A percentile compares a stretch with the other conserved stretches of the same genome.
Conservation (phyloP, 2,888 invertebrate species). For the Metopia argyrocephala region DNA sequence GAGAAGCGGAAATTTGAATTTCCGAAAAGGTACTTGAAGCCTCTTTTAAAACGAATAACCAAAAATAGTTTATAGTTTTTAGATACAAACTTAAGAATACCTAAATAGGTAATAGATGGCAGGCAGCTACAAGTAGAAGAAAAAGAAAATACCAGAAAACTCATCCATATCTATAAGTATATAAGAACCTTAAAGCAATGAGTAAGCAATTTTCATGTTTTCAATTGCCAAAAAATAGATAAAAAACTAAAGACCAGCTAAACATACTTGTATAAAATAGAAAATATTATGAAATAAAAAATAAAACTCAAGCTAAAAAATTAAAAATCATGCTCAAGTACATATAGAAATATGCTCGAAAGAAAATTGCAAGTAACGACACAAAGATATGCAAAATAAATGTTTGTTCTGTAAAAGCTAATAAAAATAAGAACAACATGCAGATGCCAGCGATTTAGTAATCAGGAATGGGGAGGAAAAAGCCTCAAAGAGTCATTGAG, state of each 20-base stretch:
- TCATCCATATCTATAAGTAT: not conserved
- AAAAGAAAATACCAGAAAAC: constrained; percentile 8
- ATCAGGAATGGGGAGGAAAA: no score
- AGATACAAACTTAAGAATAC: not conserved
- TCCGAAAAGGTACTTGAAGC: constrained; percentile 76
- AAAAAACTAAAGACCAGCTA: constrained; percentile 17
- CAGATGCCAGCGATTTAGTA: no score
- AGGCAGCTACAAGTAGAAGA: not conserved
- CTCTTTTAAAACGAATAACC: constrained; percentile 44
- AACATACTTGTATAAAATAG: no score
- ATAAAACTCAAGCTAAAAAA: constrained; percentile 22
- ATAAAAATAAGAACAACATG: constrained; percentile 14
- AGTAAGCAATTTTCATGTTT: constrained; percentile 61
- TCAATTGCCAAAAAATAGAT: constrained; percentile 37
- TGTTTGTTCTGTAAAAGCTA: no score
- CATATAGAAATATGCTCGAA: constrained; percentile 52
- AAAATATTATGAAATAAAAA: no score
- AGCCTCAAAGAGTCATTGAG: no score
- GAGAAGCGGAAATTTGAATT: constrained; percentile 77
- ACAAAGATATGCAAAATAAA: no score
- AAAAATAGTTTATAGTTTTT: constrained; percentile 55
- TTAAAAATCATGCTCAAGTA: constrained; percentile 50
- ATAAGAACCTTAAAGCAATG: constrained; percentile 55
- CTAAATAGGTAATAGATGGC: constrained; percentile 52
- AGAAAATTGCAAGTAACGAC: constrained; percentile 56